Evolutionary conservation across 2,113 vertebrate genomes (phyloP).

Genomic region (Taxidea taxus): DNA sequence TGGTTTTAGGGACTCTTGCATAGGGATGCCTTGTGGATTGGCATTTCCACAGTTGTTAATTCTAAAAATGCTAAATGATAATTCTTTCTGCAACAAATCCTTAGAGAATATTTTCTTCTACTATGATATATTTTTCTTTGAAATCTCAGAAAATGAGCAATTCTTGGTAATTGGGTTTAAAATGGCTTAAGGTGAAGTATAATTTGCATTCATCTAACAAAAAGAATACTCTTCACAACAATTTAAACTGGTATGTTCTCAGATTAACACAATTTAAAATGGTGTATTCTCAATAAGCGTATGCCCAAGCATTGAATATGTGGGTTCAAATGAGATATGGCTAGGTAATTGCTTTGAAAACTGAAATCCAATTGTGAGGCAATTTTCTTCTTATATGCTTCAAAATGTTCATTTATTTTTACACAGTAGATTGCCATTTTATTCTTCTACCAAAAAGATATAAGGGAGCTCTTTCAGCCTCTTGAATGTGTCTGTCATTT

Average conservation of each 20-base stretch:
- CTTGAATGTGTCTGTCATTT: background rate
- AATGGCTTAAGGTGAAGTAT: conserved; percentile 24
- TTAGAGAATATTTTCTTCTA: conserved; percentile 62
- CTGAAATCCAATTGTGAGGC: conserved; percentile 10
- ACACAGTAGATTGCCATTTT: background rate
- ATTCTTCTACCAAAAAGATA: background rate
- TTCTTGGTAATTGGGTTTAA: conserved; percentile 51
- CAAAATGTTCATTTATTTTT: background rate
- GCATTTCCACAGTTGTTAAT: conserved; percentile 56
- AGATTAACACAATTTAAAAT: conserved; percentile 50
- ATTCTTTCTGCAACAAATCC: conserved; percentile 56
- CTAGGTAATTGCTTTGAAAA: conserved; percentile 44
- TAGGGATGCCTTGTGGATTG: background rate
- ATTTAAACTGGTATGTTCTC: background rate
- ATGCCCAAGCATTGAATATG: background rate
- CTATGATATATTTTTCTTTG: conserved; percentile 38
- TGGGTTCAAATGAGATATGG: conserved; percentile 36
- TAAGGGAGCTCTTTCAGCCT: background rate
- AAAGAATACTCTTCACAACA: background rate
- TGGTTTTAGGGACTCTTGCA: conserved; percentile 45
- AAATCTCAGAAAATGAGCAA: conserved; percentile 61
- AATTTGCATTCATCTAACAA: conserved; percentile 38
- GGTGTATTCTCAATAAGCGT: conserved; percentile 44
- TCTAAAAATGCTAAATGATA: conserved; percentile 66
- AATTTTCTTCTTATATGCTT: conserved; percentile 22